Base-by-base conservation (phyloP, 2,113 vertebrate genomes). In the Corythornis cristatus region DNA sequence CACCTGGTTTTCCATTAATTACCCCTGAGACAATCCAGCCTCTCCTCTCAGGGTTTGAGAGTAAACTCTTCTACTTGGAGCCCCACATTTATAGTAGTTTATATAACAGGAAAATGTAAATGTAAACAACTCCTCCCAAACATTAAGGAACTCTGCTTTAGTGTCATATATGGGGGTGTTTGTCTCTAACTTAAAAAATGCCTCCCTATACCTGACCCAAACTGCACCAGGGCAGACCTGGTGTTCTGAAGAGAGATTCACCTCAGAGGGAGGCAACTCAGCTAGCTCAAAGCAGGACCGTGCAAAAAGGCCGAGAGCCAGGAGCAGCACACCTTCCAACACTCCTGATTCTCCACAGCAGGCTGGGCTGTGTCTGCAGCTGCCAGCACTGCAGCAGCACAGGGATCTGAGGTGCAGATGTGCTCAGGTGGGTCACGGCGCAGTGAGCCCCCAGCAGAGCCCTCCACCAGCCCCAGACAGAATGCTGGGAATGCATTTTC, bases 351-450 rank as follows among this genome's bases (percentile, higher is more conserved):
- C 12, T 40, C 16, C 20, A 57, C 6, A 64, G 46, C 12, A 40
- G 28, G 6, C 3, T 1, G 13, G 14, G 7, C 28, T 62, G 17
- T 1, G 1, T 5, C 35, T 42, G 73, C 14, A 25, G 19, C 37
- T 42, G 48, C 45, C 16, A 5, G 40, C 28, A 12, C 8, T 2
- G 3, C 5, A 0, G 26, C 31, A 0, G 33, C 7, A 1, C 9
- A 2, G 42, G 54, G 65, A 18, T 2, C 20, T 15, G n/a, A 53
- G 11, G 15, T 4, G 1, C 31, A 3, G 12, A 6, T 1, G 33
- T 8, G 22, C 57, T 12, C 0, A 0, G 15, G 23, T 25, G 31
- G 21, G 29, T 1, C 15, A 12, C 29, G 28, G 37, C 7, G 37
- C 29, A 18, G 19, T 0, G 16, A 60, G 15, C 43, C 50, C 15